These are phyloP conservation scores for Nipponacmea schrenckii DNA, from an alignment of 2,888 invertebrate genomes.

Conservation along the genomic window DNA sequence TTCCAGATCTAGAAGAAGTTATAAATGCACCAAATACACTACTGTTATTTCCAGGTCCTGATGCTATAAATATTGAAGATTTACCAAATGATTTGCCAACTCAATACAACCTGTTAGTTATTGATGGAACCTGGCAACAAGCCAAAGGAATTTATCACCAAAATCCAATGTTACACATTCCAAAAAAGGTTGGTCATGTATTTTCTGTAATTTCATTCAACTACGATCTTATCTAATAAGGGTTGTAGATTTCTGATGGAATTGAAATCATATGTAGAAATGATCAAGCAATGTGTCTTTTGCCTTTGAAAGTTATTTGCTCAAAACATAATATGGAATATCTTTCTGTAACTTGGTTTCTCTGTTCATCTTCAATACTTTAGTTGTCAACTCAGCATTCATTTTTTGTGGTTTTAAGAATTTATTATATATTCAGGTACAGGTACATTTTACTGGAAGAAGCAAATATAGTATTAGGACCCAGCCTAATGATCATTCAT, in stretches of 20 bases:
- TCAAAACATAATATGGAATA: too few species aligned
- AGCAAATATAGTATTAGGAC: slow-evolving; percentile 93
- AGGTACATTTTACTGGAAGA: slow-evolving; percentile 77
- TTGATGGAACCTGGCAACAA: slow-evolving; percentile 97
- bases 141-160: slow-evolving; percentile 90
- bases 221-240: not conserved
- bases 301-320: too few species aligned
- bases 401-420: too few species aligned
- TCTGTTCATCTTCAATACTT: too few species aligned
- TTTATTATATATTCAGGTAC: slow-evolving; percentile 76
- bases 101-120: slow-evolving; percentile 80
- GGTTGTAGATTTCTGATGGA: too few species aligned
- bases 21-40: slow-evolving; percentile 78
- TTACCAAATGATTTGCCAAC: slow-evolving; percentile 66
- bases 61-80: slow-evolving; percentile 77
- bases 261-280: too few species aligned
- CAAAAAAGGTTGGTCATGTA: slow-evolving; percentile 74
- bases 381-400: too few species aligned
- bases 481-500: slow-evolving; percentile 89
- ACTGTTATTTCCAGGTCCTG: slow-evolving; percentile 68
- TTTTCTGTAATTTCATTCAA: not conserved
- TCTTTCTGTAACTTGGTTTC: too few species aligned
- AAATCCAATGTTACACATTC: slow-evolving; percentile 79
- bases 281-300: too few species aligned
- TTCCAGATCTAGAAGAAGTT: slow-evolving; percentile 73